A percentile compares a stretch with the other conserved stretches of the same genome.
Conservation (phyloP, 35 echinoderm and acorn worm species). For the Hemicentrotus pulcherrimus region DNA sequence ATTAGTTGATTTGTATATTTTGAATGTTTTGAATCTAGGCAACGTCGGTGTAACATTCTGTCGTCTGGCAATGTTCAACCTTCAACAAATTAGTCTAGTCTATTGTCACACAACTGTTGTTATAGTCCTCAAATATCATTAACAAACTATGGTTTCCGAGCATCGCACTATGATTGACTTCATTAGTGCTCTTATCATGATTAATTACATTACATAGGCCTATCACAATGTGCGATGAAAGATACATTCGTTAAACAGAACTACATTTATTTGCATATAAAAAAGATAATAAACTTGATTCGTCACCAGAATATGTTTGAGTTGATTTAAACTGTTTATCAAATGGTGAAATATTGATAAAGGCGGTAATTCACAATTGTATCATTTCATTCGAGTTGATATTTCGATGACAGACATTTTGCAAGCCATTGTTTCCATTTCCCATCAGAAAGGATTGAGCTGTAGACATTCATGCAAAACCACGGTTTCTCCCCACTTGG, state of each 20-base stretch:
- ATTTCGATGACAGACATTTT: not conserved
- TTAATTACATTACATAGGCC: too few species aligned
- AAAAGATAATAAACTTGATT: not conserved
- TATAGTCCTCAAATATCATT: not conserved
- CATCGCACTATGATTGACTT: not conserved
- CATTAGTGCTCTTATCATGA: too few species aligned
- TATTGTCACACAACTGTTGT: not conserved
- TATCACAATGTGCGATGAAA: too few species aligned
- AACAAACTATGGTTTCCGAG: not conserved
- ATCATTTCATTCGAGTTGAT: not conserved
- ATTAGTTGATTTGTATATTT: too few species aligned
- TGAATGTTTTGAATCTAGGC: too few species aligned
- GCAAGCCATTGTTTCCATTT: not conserved
- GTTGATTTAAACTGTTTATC: not conserved
- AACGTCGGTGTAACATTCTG: not conserved
- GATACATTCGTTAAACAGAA: not conserved
- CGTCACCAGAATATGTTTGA: not conserved
- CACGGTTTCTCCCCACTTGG: not conserved
- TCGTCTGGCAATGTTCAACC: not conserved
- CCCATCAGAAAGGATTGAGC: not conserved
- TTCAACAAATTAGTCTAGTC: constrained; percentile 2
- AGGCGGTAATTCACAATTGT: not conserved
- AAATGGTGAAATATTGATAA: not conserved
- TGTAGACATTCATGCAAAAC: not conserved
- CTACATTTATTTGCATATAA: not conserved